Evolutionary conservation across 2,113 vertebrate species (phyloP), one percentile per base, ranked within the genome.

Genomic region (Epinephelus lanceolatus): DNA sequence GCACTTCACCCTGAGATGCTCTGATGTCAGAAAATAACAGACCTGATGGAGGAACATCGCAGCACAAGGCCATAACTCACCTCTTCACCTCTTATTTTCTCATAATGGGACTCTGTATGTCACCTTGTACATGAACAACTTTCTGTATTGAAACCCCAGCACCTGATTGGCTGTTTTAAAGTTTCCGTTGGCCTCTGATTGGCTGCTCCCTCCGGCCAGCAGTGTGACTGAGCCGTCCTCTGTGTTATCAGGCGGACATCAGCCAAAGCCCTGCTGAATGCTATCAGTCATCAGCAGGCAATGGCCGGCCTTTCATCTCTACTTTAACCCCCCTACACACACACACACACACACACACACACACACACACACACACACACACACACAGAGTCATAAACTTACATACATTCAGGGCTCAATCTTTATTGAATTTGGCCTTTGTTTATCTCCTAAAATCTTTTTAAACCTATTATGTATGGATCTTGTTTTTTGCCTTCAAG

Each of bases 201-300:
- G 88, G 86, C 77, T 68, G 70, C 37, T 25, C 17, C 3, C 79
- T 72, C 79, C 30, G 17, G 33, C 76, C 69, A n/a, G 49, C 71
- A 47, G 82, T 25, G 65, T 25, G 70, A 79, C 37, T 80, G 76
- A 84, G 71, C 72, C 53, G 75, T 86, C 83, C 89, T 89, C 71
- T 86, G 77, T 81, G 80, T 94, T 93, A 94, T 94, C 91, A 88
- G 86, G 66, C 86, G 77, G 90, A 78, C 90, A 93, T 93, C 92
- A 92, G 90, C 77, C 68, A 67, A 80, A 91, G 88, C 69, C 79
- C 83, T 59, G 90, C 82, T 92, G 89, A 93, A 91, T 89, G 90
- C 86, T 93, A 93, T 93, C 92, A 91, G 83, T 91, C 91, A 91
- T 94, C 89, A 93, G 91, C 60, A 88, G 87, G 71, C 89, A 92